Percentiles rank a stretch among this genome's conserved stretches.
phyloP scores from a whole-genome alignment of 2,113 vertebrate genomes.

The Oncorhynchus gorbuscha region DNA sequence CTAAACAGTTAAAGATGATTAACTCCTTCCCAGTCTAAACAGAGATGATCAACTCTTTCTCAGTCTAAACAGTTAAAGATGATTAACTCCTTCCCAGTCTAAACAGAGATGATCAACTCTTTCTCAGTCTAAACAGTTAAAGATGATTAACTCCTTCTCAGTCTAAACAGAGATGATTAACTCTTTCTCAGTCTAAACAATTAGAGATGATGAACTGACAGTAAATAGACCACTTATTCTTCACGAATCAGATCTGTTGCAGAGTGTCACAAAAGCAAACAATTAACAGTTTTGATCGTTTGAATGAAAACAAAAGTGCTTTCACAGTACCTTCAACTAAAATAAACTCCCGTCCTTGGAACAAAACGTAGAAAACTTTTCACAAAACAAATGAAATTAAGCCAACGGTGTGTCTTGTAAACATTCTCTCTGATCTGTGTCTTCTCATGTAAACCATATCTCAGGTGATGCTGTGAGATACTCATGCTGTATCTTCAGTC shows the following conservation, averaged over 20 bases:
- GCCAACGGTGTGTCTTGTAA: not conserved
- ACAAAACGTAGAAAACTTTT: not conserved
- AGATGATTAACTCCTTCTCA: too few species aligned
- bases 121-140: too few species aligned
- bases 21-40: too few species aligned
- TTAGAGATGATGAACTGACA: conserved; percentile 1
- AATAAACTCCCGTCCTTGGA: not conserved
- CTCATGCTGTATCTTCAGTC: not conserved
- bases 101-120: too few species aligned
- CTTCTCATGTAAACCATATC: not conserved
- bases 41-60: too few species aligned
- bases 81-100: too few species aligned
- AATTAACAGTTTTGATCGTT: not conserved
- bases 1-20: not conserved
- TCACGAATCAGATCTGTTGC: not conserved
- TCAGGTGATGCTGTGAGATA: not conserved
- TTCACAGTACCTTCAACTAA: not conserved
- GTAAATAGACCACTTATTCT: not conserved
- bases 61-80: too few species aligned
- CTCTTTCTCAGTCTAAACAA: too few species aligned
- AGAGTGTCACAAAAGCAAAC: not conserved
- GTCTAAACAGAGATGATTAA: too few species aligned
- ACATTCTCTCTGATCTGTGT: not conserved
- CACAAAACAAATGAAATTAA: too few species aligned
- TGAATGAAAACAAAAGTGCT: not conserved